Percentiles rank a stretch among this genome's conserved stretches.
Evolutionary conservation across 1,140 invertebrate species (phyloP).

Genomic region (Apolygus lucorum): DNA sequence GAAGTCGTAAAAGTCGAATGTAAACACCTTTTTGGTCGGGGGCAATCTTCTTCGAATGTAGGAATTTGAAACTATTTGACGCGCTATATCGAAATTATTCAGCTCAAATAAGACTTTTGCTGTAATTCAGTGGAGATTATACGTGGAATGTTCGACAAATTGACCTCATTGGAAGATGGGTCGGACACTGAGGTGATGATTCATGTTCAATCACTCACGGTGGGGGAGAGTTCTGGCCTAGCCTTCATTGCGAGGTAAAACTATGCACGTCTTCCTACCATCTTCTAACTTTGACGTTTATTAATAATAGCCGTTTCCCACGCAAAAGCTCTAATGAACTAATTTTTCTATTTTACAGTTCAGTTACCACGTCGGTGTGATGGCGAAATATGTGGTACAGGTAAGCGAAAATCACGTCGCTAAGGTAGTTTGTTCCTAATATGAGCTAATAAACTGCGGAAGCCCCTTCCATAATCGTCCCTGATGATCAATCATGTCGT

Average conservation of each 20-base stretch:
- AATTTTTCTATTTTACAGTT: conserved; percentile 18
- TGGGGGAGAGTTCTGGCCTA: not conserved
- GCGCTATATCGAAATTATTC: no score
- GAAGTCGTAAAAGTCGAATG: no score
- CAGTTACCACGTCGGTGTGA: not conserved
- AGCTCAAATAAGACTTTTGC: no score
- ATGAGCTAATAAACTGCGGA: no score
- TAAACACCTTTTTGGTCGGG: no score
- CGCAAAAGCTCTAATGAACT: not conserved
- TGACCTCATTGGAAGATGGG: not conserved
- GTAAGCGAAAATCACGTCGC: no score
- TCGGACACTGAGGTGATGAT: not conserved
- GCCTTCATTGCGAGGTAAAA: not conserved
- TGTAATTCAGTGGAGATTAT: no score
- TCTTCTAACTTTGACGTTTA: not conserved
- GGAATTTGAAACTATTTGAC: no score
- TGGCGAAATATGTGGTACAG: not conserved
- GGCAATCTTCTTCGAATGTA: no score
- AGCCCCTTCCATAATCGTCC: no score
- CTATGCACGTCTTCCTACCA: not conserved
- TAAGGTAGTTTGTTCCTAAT: no score
- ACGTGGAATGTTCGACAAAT: not conserved
- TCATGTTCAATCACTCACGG: not conserved
- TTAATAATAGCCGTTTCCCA: not conserved
- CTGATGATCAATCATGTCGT: no score